These are phyloP conservation scores for Pteronura brasiliensis DNA, from an alignment of 2,113 vertebrate genomes.

Conservation along the genomic window DNA sequence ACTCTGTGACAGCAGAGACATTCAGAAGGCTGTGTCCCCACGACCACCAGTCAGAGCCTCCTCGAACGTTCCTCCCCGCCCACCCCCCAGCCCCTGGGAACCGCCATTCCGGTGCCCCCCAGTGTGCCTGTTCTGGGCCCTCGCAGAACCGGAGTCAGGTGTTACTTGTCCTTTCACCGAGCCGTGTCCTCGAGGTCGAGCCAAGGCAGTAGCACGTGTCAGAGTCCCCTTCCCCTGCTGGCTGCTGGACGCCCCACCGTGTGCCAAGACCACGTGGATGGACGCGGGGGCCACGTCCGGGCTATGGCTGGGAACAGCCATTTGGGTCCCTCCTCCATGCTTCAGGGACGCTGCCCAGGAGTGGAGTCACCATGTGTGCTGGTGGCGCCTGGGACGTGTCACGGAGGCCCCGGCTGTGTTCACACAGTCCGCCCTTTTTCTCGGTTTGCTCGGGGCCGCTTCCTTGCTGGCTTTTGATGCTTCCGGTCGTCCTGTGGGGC, in stretches of 20 bases:
- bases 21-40: background rate
- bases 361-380: background rate
- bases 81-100: too few species aligned
- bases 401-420: too few species aligned
- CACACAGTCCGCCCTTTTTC: fast-evolving
- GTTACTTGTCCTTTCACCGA: background rate
- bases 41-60: fast-evolving
- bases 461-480: background rate
- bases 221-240: background rate
- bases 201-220: fast-evolving
- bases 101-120: background rate
- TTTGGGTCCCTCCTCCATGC: background rate
- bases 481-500: background rate
- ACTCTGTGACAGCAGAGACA: fast-evolving
- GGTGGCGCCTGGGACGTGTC: too few species aligned
- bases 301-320: background rate
- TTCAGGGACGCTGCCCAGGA: fast-evolving
- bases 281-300: background rate
- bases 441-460: fast-evolving
- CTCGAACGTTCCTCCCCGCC: background rate
- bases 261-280: fast-evolving
- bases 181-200: background rate
- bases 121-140: background rate
- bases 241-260: fast-evolving
- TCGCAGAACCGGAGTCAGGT: fast-evolving